Evolutionary conservation across 2,113 vertebrate genomes (phyloP).

Genomic region (Cyprinodon variegatus): DNA sequence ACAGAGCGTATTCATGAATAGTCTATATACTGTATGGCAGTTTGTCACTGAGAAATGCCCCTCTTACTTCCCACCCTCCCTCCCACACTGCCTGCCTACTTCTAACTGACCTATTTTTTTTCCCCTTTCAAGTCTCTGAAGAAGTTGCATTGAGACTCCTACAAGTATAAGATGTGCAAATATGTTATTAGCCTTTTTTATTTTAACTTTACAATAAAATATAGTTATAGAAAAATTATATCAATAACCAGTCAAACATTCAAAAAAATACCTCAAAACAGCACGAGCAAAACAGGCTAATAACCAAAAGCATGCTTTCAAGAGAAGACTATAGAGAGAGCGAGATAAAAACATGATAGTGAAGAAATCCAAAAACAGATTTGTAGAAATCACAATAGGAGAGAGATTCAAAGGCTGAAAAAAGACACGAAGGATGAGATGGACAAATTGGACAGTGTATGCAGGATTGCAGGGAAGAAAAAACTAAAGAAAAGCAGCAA

Average conservation of each 20-base stretch:
- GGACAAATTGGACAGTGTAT: constrained; percentile 1
- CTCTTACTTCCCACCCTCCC: constrained; percentile 40
- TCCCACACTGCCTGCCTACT: constrained; percentile 52
- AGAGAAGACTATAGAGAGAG: constrained; percentile 47
- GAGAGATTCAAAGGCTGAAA: constrained; percentile 19
- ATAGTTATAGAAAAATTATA: background rate
- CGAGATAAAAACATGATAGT: constrained; percentile 6
- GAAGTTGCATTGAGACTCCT: constrained; percentile 26
- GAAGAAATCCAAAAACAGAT: constrained; percentile 23
- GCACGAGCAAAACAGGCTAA: background rate
- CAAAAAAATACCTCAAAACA: constrained; percentile 8
- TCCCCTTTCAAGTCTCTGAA: constrained; percentile 53
- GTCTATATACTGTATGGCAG: constrained; percentile 77
- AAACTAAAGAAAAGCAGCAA: background rate
- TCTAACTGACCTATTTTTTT: constrained; percentile 70
- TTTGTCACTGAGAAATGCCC: constrained; percentile 70
- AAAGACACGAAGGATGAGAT: constrained; percentile 44
- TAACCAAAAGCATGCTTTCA: background rate
- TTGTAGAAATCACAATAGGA: constrained; percentile 20
- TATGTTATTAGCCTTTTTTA: background rate
- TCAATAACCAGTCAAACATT: background rate
- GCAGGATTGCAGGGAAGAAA: background rate
- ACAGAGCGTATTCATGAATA: constrained; percentile 80
- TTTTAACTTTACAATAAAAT: background rate
- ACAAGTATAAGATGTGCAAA: constrained; percentile 10